A percentile compares a stretch with the other conserved stretches of the same genome.
Evolutionary conservation across 1,140 invertebrate species (phyloP).

Genomic region (Idris sp.): DNA sequence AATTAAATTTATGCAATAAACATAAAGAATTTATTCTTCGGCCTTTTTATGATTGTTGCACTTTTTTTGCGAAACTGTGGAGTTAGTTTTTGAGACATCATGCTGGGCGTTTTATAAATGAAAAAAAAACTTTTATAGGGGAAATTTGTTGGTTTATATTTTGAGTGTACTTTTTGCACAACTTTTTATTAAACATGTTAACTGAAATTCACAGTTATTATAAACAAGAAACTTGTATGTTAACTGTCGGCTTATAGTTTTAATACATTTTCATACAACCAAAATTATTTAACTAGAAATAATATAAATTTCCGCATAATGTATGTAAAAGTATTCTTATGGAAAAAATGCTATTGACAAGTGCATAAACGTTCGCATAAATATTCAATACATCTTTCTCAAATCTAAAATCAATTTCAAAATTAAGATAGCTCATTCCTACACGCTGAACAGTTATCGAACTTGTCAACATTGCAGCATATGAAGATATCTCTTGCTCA

Average conservation of each 20-base stretch:
- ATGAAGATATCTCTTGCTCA: constrained; percentile 37
- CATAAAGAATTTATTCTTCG: too few relatives aligned
- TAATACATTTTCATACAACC: too few relatives aligned
- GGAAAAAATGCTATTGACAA: constrained; percentile 1
- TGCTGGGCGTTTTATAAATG: too few relatives aligned
- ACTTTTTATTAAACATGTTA: constrained; percentile 27
- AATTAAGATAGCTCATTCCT: constrained; percentile 27
- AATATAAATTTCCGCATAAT: not conserved
- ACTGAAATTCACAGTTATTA: constrained; percentile 45
- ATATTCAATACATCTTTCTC: constrained; percentile 15
- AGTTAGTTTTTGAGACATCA: too few relatives aligned
- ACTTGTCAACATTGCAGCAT: constrained; percentile 34
- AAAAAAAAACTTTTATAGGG: too few relatives aligned
- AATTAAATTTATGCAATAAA: constrained; percentile 50
- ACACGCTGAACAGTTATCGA: constrained; percentile 30
- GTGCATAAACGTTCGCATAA: constrained; percentile 8
- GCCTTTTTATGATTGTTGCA: too few relatives aligned
- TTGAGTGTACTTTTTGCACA: too few relatives aligned
- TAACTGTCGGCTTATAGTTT: too few relatives aligned
- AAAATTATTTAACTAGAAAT: too few relatives aligned
- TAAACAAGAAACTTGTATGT: constrained; percentile 21
- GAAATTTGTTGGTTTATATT: too few relatives aligned
- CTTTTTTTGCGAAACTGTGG: too few relatives aligned
- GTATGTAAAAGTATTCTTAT: not conserved
- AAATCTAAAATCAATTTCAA: constrained; percentile 27